phyloP scores from a whole-genome alignment of 1,140 invertebrate species.

The Atta cephalotes region DNA sequence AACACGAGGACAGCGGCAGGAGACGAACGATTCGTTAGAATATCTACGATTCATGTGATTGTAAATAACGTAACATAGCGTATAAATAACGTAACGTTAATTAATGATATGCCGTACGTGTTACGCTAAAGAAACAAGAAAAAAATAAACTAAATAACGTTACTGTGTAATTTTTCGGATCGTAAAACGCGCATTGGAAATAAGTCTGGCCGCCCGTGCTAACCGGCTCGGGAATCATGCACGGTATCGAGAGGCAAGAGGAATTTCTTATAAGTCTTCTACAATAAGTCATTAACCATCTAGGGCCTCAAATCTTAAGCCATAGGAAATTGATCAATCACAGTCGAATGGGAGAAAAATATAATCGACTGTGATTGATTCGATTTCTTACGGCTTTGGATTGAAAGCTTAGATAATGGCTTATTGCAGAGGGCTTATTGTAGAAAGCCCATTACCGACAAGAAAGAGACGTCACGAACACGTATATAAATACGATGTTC shows the following conservation, averaged over 20 bases:
- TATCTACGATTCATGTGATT: slow-evolving; percentile 86
- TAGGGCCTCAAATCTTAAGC: too few relatives aligned
- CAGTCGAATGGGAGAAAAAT: too few relatives aligned
- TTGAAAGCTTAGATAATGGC: too few relatives aligned
- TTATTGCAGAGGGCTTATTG: too few relatives aligned
- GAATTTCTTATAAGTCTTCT: background rate
- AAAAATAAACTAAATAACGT: slow-evolving; percentile 78
- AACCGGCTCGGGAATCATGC: slow-evolving; percentile 76
- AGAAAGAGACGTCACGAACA: background rate
- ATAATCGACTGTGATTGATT: too few relatives aligned
- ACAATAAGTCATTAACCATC: too few relatives aligned
- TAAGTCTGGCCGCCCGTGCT: slow-evolving; percentile 85
- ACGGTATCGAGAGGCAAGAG: background rate
- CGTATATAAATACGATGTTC: slow-evolving; percentile 38
- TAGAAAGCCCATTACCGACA: too few relatives aligned
- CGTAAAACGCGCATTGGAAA: slow-evolving; percentile 78
- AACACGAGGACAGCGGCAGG: slow-evolving; percentile 65
- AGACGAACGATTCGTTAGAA: slow-evolving; percentile 83
- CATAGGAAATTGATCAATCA: too few relatives aligned
- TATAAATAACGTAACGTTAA: slow-evolving; percentile 86
- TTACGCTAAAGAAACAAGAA: slow-evolving; percentile 82
- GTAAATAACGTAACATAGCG: slow-evolving; percentile 85
- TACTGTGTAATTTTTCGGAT: slow-evolving; percentile 85
- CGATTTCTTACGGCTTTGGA: too few relatives aligned
- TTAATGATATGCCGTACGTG: slow-evolving; percentile 86